Evolutionary conservation across 2,113 vertebrate genomes (phyloP), one percentile per base, ranked within the genome.

Genomic region (Marmota monax): DNA sequence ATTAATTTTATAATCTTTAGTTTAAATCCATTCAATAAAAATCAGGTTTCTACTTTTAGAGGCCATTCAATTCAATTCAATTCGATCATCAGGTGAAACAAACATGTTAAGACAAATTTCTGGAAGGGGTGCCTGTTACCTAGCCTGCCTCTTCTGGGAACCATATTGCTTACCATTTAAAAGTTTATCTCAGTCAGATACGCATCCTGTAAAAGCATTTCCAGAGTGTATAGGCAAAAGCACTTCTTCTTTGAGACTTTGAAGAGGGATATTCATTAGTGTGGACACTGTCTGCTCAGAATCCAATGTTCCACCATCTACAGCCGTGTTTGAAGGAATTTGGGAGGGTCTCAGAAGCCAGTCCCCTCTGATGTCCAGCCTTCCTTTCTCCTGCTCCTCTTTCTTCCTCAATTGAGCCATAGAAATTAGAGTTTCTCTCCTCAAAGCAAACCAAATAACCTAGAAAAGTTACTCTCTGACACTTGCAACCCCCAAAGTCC

Each of bases 71-170:
- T 63, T 84, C 34, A 88, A 69, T 96, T 78, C 74, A 89, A 51
- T 51, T 51, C 48, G 22, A 25, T 95, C 42, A 45, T 73, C 23
- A 18, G 23, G 51, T 76, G 22, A 76, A 79, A 70, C 34, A 91
- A 90, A 29, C 7, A 22, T 78, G 20, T 82, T 86, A 93, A 94
- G 77, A 92, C 20, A 53, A 51, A 85, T 84, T 77, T 76, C 77
- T 88, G 63, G 45, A 58, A 96, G 1, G 34, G 2, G 76, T 2
- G 0, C 9, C 37, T 82, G 69, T 90, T 79, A 58, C n/a, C 51
- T 61, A 67, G 29, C 11, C 27, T 76, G 3, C 39, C 12, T 32
- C 3, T 94, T 51, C 29, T 4, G 45, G 34, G 14, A 90, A 48
- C 7, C 42, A 45, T 37, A n/a, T 20, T 34, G 14, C 12, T 95